A percentile compares a stretch with the other conserved stretches of the same genome.
These are phyloP conservation scores for Eupelmus urozonus DNA, from an alignment of 2,888 invertebrate genomes.

Conservation along the genomic window DNA sequence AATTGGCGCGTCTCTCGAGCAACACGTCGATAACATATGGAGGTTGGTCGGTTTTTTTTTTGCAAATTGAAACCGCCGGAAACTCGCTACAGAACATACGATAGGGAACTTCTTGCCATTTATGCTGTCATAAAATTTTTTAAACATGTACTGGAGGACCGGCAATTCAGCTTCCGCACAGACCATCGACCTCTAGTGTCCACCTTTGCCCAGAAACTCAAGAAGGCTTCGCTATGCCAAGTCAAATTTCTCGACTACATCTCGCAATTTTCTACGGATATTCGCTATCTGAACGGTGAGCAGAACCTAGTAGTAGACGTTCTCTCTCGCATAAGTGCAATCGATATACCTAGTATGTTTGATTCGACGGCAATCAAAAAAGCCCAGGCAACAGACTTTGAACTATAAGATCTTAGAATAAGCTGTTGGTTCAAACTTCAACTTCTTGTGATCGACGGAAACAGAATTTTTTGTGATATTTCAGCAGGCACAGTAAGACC, in stretches of 20 bases:
- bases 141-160: too few species aligned
- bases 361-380: not conserved
- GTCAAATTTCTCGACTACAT: not conserved
- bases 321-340: constrained; percentile 8
- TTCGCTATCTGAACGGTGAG: not conserved
- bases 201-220: not conserved
- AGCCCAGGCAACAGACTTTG: constrained; percentile 16
- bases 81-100: too few species aligned
- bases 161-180: not conserved
- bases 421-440: too few species aligned
- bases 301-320: constrained; percentile 42
- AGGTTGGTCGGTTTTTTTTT: too few species aligned
- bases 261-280: not conserved
- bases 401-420: too few species aligned
- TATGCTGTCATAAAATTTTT: too few species aligned
- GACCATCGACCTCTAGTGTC: not conserved
- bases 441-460: not conserved
- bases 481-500: not conserved
- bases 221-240: not conserved
- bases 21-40: too few species aligned
- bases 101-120: too few species aligned
- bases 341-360: constrained; percentile 23
- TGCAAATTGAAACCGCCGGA: too few species aligned
- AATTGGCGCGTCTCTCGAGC: too few species aligned
- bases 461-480: not conserved